Evolutionary conservation across 2,113 vertebrate genomes (phyloP), one percentile per base, ranked within the genome.

Genomic region (Nestor notabilis): DNA sequence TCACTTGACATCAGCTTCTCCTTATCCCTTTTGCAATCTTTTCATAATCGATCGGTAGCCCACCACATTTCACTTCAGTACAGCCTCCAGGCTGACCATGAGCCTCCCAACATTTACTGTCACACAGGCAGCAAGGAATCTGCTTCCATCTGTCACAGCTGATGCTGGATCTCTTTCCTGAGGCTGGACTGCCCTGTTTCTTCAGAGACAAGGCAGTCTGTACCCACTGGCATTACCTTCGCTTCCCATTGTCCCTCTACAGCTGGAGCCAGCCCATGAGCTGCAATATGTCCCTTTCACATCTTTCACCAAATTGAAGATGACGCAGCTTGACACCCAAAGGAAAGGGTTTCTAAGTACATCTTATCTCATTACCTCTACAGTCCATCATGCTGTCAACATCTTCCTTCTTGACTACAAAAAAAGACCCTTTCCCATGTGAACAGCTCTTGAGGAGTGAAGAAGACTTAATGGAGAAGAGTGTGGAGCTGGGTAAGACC

Each of bases 321-420:
- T 76, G 90, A 95, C 83, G 89, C 1, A 14, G 55, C 55, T 90
- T 74, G 80, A 94, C 89, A 96, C 50, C 60, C 86, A 78, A 90
- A 94, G 49, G 79, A 92, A 77, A 83, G 64, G 44, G 28, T 70
- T 95, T 78, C 79, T 89, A 93, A 95, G 72, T 46, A 74, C 60
- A 74, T 90, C 91, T 47, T 41, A 70, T 77, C 31, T 78, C 49
- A 92, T 95, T 69, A 96, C 28, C 66, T 83, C 55, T 58, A 78
- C 53, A 77, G 90, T 69, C 90, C 90, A 89, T 89, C 89, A 90
- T 0, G 0, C 58, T 77, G 49, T 33, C 79, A 93, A 65, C 31
- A 66, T 63, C 28, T 81, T 74, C 71, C 58, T 90, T 86, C 41
- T 66, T 63, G 80, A 61, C 25, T 37, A 86, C 63, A 37, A 46